Evolutionary conservation across 1,140 invertebrate species (phyloP).

Genomic region (Trigoniulus corallinus): DNA sequence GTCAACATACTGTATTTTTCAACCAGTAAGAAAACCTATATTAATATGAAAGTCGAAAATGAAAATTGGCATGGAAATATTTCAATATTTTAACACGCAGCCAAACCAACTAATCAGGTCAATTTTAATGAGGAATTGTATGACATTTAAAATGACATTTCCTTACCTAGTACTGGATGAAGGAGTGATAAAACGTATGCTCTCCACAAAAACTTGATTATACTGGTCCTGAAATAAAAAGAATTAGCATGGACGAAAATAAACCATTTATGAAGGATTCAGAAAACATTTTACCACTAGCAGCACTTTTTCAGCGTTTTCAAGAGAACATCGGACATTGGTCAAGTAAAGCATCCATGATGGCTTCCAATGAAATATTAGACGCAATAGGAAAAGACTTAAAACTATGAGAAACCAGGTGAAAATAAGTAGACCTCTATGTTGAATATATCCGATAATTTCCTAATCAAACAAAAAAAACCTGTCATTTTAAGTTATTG

Average conservation of each 20-base stretch:
- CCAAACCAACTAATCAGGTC: too few relatives aligned
- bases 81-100: too few relatives aligned
- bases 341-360: slow-evolving; percentile 56
- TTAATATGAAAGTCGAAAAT: too few relatives aligned
- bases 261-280: too few relatives aligned
- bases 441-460: slow-evolving; percentile 11
- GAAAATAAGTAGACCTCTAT: slow-evolving; percentile 29
- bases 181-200: neutral
- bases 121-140: too few relatives aligned
- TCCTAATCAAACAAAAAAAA: neutral
- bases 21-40: too few relatives aligned
- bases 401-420: slow-evolving; percentile 44
- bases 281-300: slow-evolving; percentile 57
- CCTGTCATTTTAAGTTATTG: neutral
- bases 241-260: too few relatives aligned
- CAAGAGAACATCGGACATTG: slow-evolving; percentile 45
- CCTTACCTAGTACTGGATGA: too few relatives aligned
- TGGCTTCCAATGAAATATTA: slow-evolving; percentile 77
- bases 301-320: slow-evolving; percentile 54
- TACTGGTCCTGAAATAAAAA: slow-evolving; percentile 9
- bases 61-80: too few relatives aligned
- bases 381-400: slow-evolving; percentile 50
- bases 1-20: too few relatives aligned
- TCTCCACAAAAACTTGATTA: slow-evolving; percentile 5
- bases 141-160: too few relatives aligned